Percentiles rank a stretch among this genome's conserved stretches.
phyloP scores from a whole-genome alignment of 2,888 invertebrate genomes.

The Laspeyria flexula region DNA sequence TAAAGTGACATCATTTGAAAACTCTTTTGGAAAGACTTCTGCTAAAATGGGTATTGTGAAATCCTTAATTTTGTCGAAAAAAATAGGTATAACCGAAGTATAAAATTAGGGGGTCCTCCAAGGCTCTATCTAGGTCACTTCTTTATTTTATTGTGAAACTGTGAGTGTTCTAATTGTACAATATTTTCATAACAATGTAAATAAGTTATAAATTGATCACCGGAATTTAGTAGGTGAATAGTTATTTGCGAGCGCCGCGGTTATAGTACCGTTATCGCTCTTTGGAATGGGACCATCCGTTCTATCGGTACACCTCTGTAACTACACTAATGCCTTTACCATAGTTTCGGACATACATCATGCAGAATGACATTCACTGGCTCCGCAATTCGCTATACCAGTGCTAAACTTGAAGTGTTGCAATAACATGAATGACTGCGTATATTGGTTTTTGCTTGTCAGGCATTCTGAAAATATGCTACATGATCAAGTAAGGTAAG shows the following conservation, averaged over 20 bases:
- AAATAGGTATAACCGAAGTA: too few relatives aligned
- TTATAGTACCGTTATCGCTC: slow-evolving; percentile 70
- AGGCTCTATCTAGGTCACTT: neutral
- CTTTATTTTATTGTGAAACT: too few relatives aligned
- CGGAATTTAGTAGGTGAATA: slow-evolving; percentile 44
- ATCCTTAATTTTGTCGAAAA: too few relatives aligned
- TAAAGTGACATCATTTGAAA: neutral
- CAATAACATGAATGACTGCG: slow-evolving; percentile 18
- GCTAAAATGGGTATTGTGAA: neutral
- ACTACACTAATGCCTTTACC: slow-evolving; percentile 41
- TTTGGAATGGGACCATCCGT: slow-evolving; percentile 78
- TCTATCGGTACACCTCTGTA: slow-evolving; percentile 68
- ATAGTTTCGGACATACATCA: slow-evolving; percentile 53
- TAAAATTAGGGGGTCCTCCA: neutral
- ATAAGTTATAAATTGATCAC: slow-evolving; percentile 25
- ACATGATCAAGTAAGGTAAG: neutral
- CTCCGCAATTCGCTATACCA: slow-evolving; percentile 39
- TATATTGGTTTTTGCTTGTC: neutral
- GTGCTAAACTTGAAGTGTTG: slow-evolving; percentile 25
- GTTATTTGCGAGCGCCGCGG: slow-evolving; percentile 61
- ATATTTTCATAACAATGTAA: slow-evolving; percentile 16
- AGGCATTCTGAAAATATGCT: neutral
- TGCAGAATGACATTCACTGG: slow-evolving; percentile 39
- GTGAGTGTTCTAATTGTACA: too few relatives aligned
- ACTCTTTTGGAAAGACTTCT: neutral